Percentiles rank a stretch among this genome's conserved stretches.
Evolutionary conservation across 2,797 vertebrate species (phyloP).

Genomic region (Lerista edwardsae): DNA sequence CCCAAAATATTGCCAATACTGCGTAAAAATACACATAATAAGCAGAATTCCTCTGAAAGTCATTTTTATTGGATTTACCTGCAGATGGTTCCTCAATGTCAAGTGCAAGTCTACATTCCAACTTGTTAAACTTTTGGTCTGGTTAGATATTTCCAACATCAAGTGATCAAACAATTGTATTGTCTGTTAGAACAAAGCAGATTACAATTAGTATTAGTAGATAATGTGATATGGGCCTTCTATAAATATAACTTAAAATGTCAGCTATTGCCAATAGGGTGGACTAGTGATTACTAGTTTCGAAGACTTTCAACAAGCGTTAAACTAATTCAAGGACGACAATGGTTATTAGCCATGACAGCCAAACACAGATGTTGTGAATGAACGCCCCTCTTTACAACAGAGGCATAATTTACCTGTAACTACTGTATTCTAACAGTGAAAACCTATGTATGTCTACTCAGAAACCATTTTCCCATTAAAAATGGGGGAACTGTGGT

Average conservation of each 20-base stretch:
- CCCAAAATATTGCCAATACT: neutral
- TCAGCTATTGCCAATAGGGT: neutral
- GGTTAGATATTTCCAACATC: conserved; percentile 83
- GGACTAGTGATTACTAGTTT: neutral
- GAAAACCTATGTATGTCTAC: no score
- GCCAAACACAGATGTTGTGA: neutral
- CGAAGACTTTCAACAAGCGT: neutral
- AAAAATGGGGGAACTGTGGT: no score
- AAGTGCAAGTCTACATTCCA: conserved; percentile 85
- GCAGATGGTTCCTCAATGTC: conserved; percentile 84
- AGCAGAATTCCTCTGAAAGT: neutral
- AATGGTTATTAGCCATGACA: neutral
- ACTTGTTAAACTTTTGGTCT: conserved; percentile 85
- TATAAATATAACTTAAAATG: neutral
- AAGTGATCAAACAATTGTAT: conserved; percentile 85
- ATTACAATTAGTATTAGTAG: conserved; percentile 11
- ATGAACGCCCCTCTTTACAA: neutral
- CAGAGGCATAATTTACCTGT: no score
- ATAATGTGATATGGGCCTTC: fast-evolving
- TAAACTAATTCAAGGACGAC: neutral
- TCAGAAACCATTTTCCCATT: no score
- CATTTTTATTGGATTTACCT: conserved; percentile 75
- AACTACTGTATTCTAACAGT: no score
- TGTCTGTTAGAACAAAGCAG: conserved; percentile 77
- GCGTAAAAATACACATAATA: conserved; percentile 1